These are phyloP conservation scores for Oncopeltus fasciatus DNA, from an alignment of 1,140 invertebrate species.

Conservation along the genomic window DNA sequence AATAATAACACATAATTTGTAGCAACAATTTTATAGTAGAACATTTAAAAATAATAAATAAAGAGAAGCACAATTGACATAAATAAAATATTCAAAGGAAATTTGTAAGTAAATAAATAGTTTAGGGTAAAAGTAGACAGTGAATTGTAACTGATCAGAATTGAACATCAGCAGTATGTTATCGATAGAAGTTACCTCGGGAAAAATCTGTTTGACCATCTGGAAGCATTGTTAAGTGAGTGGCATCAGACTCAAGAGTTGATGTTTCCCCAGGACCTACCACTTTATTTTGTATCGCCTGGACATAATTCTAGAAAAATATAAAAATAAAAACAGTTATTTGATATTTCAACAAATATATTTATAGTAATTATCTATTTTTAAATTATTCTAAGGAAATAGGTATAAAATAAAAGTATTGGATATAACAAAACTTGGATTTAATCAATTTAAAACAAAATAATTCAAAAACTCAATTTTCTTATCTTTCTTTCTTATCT, in stretches of 20 bases:
- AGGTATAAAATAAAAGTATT: background rate
- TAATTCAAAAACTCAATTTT: background rate
- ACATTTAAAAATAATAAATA: too few species aligned
- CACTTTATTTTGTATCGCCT: conserved; percentile 56
- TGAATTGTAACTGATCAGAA: too few species aligned
- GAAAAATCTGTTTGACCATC: conserved; percentile 30
- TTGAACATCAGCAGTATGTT: conserved; percentile 1
- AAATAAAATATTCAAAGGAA: too few species aligned
- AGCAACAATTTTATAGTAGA: too few species aligned
- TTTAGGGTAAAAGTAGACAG: too few species aligned
- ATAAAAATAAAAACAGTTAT: conserved; percentile 1
- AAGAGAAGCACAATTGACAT: too few species aligned
- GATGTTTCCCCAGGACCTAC: conserved; percentile 46
- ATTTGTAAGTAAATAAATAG: too few species aligned
- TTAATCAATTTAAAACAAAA: background rate
- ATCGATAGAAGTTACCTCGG: conserved; percentile 18
- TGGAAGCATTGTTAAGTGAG: conserved; percentile 48
- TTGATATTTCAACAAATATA: background rate
- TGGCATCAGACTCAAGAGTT: conserved; percentile 56
- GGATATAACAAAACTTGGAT: background rate
- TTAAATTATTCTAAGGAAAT: background rate
- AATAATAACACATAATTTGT: too few species aligned
- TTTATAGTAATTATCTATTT: too few species aligned
- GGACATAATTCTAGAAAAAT: conserved; percentile 55
- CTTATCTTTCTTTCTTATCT: too few species aligned